These are phyloP conservation scores for Menura novaehollandiae DNA, from an alignment of 2,113 vertebrate genomes.

Conservation along the genomic window DNA sequence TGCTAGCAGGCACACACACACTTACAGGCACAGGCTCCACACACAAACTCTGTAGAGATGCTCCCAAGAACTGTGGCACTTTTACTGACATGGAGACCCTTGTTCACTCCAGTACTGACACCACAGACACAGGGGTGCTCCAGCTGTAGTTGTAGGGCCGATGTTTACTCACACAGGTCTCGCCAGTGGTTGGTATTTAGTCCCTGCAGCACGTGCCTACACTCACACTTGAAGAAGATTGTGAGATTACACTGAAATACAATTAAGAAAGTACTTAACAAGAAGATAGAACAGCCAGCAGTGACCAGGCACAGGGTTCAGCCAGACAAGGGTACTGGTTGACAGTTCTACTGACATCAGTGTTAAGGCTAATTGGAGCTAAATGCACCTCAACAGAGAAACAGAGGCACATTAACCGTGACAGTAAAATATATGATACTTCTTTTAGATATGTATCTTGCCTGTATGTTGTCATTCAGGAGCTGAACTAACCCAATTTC, in stretches of 20 bases:
- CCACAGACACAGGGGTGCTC: background rate
- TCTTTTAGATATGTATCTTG: background rate
- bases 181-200: background rate
- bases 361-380: background rate
- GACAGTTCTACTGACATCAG: background rate
- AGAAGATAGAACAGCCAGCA: background rate
- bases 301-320: background rate
- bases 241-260: background rate
- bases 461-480: background rate
- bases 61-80: background rate
- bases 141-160: background rate
- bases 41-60: background rate
- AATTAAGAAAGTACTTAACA: background rate
- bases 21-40: background rate
- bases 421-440: background rate
- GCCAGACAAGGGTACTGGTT: background rate
- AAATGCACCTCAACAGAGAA: background rate
- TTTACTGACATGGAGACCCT: background rate
- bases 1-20: rapidly evolving
- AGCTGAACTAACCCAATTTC: background rate
- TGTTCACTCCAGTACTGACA: background rate
- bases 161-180: background rate
- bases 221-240: too few relatives aligned
- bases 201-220: background rate
- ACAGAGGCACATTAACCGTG: background rate